Percentiles rank a stretch among this genome's conserved stretches.
phyloP scores from a whole-genome alignment of 1,140 invertebrate genomes.

The Drosophila pandora region DNA sequence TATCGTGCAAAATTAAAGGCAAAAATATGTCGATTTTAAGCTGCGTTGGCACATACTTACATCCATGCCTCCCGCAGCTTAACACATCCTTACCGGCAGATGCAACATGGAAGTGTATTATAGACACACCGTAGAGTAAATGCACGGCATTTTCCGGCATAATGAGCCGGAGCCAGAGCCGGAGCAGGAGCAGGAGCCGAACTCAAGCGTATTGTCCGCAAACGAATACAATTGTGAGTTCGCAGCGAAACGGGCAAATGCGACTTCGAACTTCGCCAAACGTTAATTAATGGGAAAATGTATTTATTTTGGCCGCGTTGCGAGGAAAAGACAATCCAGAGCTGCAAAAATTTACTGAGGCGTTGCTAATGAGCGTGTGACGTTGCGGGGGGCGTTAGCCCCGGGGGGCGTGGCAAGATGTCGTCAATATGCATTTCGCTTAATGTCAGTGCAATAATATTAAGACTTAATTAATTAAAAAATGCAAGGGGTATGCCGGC shows the following conservation, averaged over 20 bases:
- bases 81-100: conserved; percentile 4
- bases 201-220: conserved; percentile 49
- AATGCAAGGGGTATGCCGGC: conserved; percentile 31
- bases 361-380: conserved; percentile 66
- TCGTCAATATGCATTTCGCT: conserved; percentile 70
- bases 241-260: conserved; percentile 31
- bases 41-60: not conserved
- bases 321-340: conserved; percentile 34
- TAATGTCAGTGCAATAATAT: conserved; percentile 79
- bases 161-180: conserved; percentile 44
- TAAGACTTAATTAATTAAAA: conserved; percentile 82
- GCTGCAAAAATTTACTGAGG: conserved; percentile 30
- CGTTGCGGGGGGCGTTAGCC: conserved; percentile 1
- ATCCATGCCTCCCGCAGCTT: conserved; percentile 5
- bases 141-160: conserved; percentile 51
- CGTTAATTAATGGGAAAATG: conserved; percentile 79
- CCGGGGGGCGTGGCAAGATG: conserved; percentile 17
- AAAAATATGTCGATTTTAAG: not conserved
- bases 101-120: conserved; percentile 23
- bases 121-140: conserved; percentile 42
- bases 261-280: conserved; percentile 47
- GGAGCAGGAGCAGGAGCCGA: conserved; percentile 16
- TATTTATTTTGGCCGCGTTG: conserved; percentile 60
- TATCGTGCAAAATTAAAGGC: not conserved
- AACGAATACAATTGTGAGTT: conserved; percentile 60